Conservation (phyloP, 2,113 vertebrate genomes). For the Saimiri boliviensis region DNA sequence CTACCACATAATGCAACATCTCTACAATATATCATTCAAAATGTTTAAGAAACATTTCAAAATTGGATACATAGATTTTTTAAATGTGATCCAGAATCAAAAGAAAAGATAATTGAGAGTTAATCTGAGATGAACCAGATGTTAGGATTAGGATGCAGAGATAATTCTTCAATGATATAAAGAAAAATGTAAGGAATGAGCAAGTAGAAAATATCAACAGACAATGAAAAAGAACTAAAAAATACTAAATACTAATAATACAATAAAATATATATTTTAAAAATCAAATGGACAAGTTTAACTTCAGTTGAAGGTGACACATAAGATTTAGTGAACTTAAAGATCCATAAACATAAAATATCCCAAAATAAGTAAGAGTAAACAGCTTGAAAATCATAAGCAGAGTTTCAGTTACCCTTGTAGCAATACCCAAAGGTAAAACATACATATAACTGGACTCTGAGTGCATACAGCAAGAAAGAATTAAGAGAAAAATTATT, state of each 20-base stretch:
- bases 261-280: not conserved
- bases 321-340: not conserved
- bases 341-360: not conserved
- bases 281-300: not conserved
- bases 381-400: not conserved
- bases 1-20: not conserved
- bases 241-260: not conserved
- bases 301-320: not conserved
- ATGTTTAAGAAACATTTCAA: not conserved
- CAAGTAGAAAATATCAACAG: not conserved
- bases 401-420: not conserved
- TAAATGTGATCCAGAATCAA: not conserved
- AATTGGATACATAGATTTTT: not conserved
- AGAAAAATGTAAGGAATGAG: not conserved
- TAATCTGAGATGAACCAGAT: not conserved
- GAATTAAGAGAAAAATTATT: not conserved
- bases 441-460: not conserved
- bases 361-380: not conserved
- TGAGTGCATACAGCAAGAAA: not conserved
- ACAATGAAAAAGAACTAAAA: not conserved
- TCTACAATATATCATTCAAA: not conserved
- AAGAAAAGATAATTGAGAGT: not conserved
- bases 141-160: not conserved
- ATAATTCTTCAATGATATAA: not conserved
- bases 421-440: not conserved